Conservation (phyloP, 2,113 vertebrate species). For the Oreochromis spilurus region DNA sequence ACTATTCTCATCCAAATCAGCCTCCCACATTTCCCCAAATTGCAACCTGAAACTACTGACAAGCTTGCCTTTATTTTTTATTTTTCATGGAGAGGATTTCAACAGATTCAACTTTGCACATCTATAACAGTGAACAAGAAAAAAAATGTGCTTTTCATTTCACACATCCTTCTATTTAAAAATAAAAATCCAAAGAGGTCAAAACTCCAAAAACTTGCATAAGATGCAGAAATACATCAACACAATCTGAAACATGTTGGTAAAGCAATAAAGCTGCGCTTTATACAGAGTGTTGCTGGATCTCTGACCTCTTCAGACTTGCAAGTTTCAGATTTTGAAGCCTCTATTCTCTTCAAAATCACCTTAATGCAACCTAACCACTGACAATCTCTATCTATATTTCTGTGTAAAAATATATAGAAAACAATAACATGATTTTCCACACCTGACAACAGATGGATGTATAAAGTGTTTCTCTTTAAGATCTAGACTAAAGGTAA, state of each 20-base stretch:
- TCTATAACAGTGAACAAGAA: not conserved
- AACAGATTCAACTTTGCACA: rapidly evolving
- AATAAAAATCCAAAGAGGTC: not conserved
- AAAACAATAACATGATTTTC: not conserved
- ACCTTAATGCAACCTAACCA: not conserved
- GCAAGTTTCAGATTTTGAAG: not conserved
- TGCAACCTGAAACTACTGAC: not conserved
- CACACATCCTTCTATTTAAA: not conserved
- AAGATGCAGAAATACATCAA: not conserved
- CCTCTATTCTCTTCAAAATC: not conserved
- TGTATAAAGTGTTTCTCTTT: not conserved
- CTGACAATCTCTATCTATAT: rapidly evolving
- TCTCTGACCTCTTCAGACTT: not conserved
- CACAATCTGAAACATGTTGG: not conserved
- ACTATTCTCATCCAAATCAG: not conserved
- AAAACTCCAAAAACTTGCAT: not conserved
- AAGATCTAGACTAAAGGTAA: not conserved
- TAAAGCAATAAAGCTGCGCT: not conserved
- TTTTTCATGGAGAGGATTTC: not conserved
- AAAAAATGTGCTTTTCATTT: rapidly evolving
- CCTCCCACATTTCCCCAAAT: not conserved
- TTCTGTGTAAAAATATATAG: not conserved
- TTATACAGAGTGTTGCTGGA: not conserved
- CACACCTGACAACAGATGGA: not conserved
- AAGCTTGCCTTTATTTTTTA: not conserved